These are phyloP conservation scores for Hexactinellida sp. DNA, from an alignment of 37 sponge, comb jelly and placozoan species.

Conservation along the genomic window DNA sequence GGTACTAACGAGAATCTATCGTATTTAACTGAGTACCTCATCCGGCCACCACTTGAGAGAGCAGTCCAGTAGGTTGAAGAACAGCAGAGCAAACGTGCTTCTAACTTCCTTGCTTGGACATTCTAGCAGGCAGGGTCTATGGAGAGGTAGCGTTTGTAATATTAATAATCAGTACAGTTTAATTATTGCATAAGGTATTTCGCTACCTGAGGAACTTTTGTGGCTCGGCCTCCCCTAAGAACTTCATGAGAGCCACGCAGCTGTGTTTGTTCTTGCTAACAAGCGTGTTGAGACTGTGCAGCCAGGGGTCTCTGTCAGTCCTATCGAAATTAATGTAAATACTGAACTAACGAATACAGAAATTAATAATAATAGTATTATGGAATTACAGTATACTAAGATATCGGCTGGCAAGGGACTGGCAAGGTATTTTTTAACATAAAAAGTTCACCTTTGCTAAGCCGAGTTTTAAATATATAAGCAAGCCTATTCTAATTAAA, in stretches of 20 bases:
- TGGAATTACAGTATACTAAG: too few relatives aligned
- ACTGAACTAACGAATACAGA: too few relatives aligned
- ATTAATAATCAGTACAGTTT: too few relatives aligned
- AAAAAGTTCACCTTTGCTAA: too few relatives aligned
- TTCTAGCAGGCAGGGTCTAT: constrained; percentile 56
- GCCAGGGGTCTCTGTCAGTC: not conserved
- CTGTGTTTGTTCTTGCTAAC: constrained; percentile 20
- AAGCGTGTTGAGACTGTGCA: constrained; percentile 17
- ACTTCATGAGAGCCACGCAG: constrained; percentile 44
- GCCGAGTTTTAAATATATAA: too few relatives aligned
- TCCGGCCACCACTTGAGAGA: not conserved
- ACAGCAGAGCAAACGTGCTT: constrained; percentile 13
- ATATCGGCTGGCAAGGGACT: too few relatives aligned
- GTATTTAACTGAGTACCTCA: not conserved
- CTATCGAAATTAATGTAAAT: too few relatives aligned
- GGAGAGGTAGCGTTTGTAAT: too few relatives aligned
- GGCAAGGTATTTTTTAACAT: too few relatives aligned
- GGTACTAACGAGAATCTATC: too few relatives aligned
- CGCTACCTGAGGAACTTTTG: constrained; percentile 46
- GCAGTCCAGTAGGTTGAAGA: not conserved
- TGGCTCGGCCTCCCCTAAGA: constrained; percentile 26
- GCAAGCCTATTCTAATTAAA: too few relatives aligned
- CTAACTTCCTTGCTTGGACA: constrained; percentile 51
- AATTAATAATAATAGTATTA: not conserved
- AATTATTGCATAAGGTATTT: not conserved